Conservation (phyloP, 2,888 invertebrate species). For the Campoplex nolae region DNA sequence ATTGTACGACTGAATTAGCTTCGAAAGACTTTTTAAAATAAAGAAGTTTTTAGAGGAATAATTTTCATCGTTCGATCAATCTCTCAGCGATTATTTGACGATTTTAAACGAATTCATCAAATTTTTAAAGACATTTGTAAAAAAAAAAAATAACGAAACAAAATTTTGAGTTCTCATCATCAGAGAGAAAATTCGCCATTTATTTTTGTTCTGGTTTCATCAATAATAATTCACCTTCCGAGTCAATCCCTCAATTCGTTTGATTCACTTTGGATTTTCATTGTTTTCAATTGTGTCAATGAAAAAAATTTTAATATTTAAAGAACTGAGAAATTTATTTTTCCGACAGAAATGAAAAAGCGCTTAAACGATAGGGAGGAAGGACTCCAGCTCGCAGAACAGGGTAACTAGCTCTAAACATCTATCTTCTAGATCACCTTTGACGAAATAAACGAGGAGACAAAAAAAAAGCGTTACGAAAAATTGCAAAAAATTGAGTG, state of each 20-base stretch:
- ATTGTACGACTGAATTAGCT: not conserved
- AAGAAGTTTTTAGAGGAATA: not conserved
- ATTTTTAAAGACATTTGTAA: not conserved
- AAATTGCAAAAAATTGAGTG: conserved; percentile 38
- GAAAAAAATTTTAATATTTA: not conserved
- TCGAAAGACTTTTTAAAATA: not conserved
- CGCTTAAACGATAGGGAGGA: conserved; percentile 73
- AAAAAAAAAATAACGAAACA: not conserved
- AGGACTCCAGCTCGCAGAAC: conserved; percentile 80
- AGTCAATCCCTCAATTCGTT: not conserved
- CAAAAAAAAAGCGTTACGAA: conserved; percentile 47
- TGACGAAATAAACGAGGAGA: conserved; percentile 52
- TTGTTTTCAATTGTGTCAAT: not conserved
- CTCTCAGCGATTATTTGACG: not conserved
- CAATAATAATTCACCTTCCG: too few relatives aligned
- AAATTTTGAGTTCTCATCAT: not conserved
- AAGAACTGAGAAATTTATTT: conserved; percentile 4
- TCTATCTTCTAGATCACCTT: conserved; percentile 80
- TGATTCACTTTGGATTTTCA: not conserved
- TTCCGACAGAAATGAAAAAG: conserved; percentile 31
- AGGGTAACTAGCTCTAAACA: conserved; percentile 83
- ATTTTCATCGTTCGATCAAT: not conserved
- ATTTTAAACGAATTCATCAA: not conserved
- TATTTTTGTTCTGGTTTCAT: not conserved
- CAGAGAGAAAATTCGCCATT: not conserved